Evolutionary conservation across 2,888 invertebrate genomes (phyloP), one percentile per base, ranked within the genome.

Genomic region (Agrilus mali): DNA sequence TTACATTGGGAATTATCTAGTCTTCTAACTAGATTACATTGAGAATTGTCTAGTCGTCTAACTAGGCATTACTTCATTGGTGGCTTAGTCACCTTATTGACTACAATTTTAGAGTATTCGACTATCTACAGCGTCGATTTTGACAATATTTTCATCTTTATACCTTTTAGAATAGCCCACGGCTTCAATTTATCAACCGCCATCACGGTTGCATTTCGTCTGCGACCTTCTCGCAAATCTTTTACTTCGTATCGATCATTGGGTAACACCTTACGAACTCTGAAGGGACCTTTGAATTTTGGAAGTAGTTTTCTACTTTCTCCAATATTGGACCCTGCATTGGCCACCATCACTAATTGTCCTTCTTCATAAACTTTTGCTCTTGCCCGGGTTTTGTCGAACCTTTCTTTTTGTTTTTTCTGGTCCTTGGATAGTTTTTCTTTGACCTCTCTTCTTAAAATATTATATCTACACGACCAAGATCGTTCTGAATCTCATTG

Each of bases 381-480:
- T 10, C 16, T 27, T 3, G 15, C 10, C 20, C 44, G n/a, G n/a
- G 12, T 43, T n/a, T 16, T 33, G 31, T 45, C 45, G 15, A 34
- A 45, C 12, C 38, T 15, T 16, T 31, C 42, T 14, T 45, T 51
- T 38, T 47, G 44, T 17, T 41, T 44, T 17, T 22, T n/a, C 38
- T 50, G 51, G 10, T 46, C 45, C 4, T 13, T 35, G 7, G 17
- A 34, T 22, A 49, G 40, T 13, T 37, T 33, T 10, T 43, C 16
- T 10, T 32, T 33, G 10, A 48, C 16, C 15, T 35, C 16, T 16
- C 31, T 20, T 16, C 43, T 20, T 8, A 48, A 36, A 14, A 38
- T 38, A 15, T 33, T 15, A 48, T 7, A 7, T 40, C 46, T 36
- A 41, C 10, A 8, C 35, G 15, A 7, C 16, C 31, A 2, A 46